These are phyloP conservation scores for Pocillopora verrucosa DNA, from an alignment of 64 coral and sea anemone genomes.

Conservation along the genomic window DNA sequence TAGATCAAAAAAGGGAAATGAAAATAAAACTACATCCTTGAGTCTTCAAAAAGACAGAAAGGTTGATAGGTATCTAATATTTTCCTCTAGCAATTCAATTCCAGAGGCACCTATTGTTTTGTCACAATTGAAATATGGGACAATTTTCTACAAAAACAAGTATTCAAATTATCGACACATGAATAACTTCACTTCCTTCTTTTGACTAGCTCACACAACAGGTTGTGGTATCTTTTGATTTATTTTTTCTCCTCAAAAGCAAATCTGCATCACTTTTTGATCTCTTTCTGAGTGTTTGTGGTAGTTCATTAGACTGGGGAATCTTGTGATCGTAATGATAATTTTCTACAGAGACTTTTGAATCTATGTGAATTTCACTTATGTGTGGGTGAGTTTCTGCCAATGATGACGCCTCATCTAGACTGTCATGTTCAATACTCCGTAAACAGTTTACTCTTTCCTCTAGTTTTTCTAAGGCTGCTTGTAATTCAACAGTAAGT, in stretches of 20 bases:
- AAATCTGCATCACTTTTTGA: slow-evolving; percentile 37
- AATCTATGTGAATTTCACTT: slow-evolving; percentile 15
- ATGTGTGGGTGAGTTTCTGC: background rate
- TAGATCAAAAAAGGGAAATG: background rate
- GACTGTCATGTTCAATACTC: slow-evolving; percentile 74
- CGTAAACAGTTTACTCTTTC: slow-evolving; percentile 73
- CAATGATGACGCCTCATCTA: slow-evolving; percentile 68
- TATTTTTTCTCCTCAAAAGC: background rate
- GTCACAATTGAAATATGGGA: background rate
- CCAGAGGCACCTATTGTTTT: background rate
- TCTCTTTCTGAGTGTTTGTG: slow-evolving; percentile 21
- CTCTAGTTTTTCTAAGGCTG: slow-evolving; percentile 90
- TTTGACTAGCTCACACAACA: slow-evolving; percentile 39
- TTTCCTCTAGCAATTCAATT: too few species aligned
- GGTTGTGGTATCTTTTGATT: slow-evolving; percentile 4
- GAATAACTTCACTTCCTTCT: background rate
- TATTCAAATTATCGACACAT: background rate
- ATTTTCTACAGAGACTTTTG: slow-evolving; percentile 2
- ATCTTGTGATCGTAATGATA: background rate
- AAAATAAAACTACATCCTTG: background rate
- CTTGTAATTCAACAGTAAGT: slow-evolving; percentile 86
- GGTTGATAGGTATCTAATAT: too few species aligned
- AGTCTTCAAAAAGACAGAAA: too few species aligned
- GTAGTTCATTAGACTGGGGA: background rate
- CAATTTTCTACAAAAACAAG: slow-evolving; percentile 1